phyloP scores from a whole-genome alignment of 2,888 invertebrate genomes.

The Thymelicus sylvestris region DNA sequence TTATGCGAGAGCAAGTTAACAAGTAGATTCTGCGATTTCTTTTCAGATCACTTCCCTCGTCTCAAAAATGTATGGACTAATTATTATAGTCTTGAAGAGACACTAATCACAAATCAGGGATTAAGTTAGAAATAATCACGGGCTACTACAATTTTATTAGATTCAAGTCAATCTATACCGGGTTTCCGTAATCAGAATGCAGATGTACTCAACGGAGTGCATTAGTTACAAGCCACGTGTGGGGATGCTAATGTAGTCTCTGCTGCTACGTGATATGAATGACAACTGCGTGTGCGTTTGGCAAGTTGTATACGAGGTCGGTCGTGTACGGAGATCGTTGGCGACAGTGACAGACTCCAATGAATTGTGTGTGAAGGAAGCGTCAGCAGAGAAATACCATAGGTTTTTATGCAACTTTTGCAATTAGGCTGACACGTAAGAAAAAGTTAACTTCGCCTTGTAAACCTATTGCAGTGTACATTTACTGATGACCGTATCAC shows the following conservation, averaged over 20 bases:
- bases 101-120: no score
- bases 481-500: no score
- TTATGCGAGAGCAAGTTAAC: no score
- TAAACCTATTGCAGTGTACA: no score
- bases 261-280: constrained; percentile 32
- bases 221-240: constrained; percentile 36
- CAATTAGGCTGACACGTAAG: no score
- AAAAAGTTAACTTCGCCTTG: no score
- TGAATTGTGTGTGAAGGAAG: constrained; percentile 44
- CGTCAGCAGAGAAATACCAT: constrained; percentile 41
- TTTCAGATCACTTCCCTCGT: no score
- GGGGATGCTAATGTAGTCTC: constrained; percentile 31
- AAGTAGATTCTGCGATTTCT: neutral
- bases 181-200: constrained; percentile 23
- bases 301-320: constrained; percentile 28
- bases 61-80: no score
- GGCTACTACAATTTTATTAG: neutral
- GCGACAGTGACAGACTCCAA: constrained; percentile 40
- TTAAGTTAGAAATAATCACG: neutral
- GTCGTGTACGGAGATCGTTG: constrained; percentile 25
- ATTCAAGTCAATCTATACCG: neutral
- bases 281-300: constrained; percentile 34
- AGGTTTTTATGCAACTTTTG: neutral
- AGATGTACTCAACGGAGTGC: constrained; percentile 42
- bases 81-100: no score